Evolutionary conservation across 2,113 vertebrate species (phyloP).

Genomic region (Herpailurus yagouaroundi): DNA sequence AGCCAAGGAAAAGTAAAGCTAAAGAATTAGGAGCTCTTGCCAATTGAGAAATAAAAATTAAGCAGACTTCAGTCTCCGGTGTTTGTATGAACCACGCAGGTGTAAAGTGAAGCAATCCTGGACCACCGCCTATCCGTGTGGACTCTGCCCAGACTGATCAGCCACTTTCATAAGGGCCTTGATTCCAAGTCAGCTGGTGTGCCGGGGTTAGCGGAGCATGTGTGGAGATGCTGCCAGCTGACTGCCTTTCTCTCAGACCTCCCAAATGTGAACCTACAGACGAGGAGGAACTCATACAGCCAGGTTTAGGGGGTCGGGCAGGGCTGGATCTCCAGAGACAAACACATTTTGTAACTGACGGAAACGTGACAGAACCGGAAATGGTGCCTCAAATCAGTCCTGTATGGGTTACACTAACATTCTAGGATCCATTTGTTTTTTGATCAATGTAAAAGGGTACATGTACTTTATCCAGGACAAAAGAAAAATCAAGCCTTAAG

Average conservation of each 20-base stretch:
- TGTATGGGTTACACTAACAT: background rate
- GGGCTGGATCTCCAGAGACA: constrained; percentile 4
- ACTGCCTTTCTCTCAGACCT: background rate
- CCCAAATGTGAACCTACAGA: background rate
- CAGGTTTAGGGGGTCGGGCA: background rate
- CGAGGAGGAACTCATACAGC: background rate
- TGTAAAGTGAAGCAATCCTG: background rate
- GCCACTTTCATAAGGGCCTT: background rate
- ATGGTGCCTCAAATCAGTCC: background rate
- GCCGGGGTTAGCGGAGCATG: background rate
- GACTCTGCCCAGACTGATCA: background rate
- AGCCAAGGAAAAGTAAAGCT: background rate
- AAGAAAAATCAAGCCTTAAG: background rate
- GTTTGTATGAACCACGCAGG: background rate
- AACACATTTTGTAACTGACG: background rate
- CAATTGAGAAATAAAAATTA: background rate
- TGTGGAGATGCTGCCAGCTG: background rate
- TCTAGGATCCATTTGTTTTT: background rate
- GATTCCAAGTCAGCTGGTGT: background rate
- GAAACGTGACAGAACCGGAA: background rate
- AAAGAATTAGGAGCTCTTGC: background rate
- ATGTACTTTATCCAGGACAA: background rate
- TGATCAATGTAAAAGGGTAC: background rate
- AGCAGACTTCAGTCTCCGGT: background rate
- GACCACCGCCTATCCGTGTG: background rate